Evolutionary conservation across 2,113 vertebrate species (phyloP), one percentile per base, ranked within the genome.

Genomic region (Collichthys lucidus): DNA sequence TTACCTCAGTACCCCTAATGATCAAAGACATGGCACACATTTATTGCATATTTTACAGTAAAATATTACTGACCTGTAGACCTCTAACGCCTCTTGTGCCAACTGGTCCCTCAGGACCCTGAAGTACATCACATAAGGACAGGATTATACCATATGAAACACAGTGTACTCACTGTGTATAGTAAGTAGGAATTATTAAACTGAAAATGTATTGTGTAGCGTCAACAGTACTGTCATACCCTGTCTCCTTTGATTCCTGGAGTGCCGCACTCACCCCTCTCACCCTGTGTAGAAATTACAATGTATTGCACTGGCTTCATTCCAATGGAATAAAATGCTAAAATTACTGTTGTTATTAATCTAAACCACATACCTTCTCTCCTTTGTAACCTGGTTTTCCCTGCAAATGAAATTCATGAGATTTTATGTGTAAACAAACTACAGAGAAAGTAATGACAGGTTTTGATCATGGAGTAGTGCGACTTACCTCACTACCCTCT

Each of bases 201-300:
- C 16, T 42, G 12, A 40, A 73, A 70, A 57, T 59, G 1, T 20
- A 16, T 20, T 46, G 40, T 74, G 4, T 42, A 2, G 15, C 59
- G 11, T 74, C 42, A 42, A 62, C 10, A 53, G 52, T 26, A 66
- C 4, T 35, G 91, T 87, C 93, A 24, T 93, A 97, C 97, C 94
- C 93, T 94, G 90, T 97, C 96, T 92, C 97, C 97, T 96, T 98
- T 98, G 86, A 95, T 93, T 88, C 97, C 97, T 61, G 97, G 97
- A 79, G 94, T 96, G 63, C 97, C 97, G 85, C 97, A 98, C 86
- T 97, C 96, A 29, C 97, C 97, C 94, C 96, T 95, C 88, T 97
- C 95, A 77, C 97, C 97, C 97, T 98, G 88, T 14, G 68, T n/a
- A 77, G 29, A 76, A 46, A 90, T 69, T 8, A 72, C 20, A 87